Evolutionary conservation across 2,113 vertebrate genomes (phyloP), one percentile per base, ranked within the genome.

Genomic region (Anoura caudifer): DNA sequence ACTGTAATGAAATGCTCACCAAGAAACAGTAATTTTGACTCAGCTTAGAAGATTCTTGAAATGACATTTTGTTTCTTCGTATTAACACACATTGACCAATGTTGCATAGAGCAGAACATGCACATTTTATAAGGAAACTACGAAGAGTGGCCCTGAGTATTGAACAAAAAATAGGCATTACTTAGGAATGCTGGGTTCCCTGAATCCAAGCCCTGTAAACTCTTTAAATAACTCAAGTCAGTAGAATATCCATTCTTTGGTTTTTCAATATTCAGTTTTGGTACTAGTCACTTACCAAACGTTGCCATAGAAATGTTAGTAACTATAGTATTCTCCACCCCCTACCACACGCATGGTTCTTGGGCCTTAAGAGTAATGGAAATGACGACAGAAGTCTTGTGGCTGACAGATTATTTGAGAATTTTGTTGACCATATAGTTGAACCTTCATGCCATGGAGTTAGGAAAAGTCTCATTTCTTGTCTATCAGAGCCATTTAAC

Each of bases 1-100:
- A 26, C 16, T 15, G n/a, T 90, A 97, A 97, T 96, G 75, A 73
- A 90, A 81, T 95, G 73, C 76, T 87, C 91, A 85, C 93, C 61
- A 91, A 96, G 75, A 93, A 96, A 79, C 65, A 73, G 52, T 41
- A 87, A 75, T 96, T 96, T 96, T 81, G 24, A 87, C 59, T 84
- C 33, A 50, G 59, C 52, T 93, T 69, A 63, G 95, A 84, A 69
- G 94, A 79, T 83, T 87, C 33, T n/a, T 67, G 43, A 94, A 93
- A 84, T 24, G 87, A 11, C 88, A 70, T 50, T 84, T 82, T 87
- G 50, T 82, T 97, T 93, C 22, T 54, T 31, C 19, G 0, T 54
- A 43, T 70, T 91, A 83, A 63, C 45, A 31, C 69, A 24, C 12
- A 79, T n/a, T 59, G 76, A 92, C 28, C 31, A 95, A 72, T n/a